Evolutionary conservation across 2,888 invertebrate species (phyloP), one percentile per base, ranked within the genome.

Genomic region (Piscicola geometra): DNA sequence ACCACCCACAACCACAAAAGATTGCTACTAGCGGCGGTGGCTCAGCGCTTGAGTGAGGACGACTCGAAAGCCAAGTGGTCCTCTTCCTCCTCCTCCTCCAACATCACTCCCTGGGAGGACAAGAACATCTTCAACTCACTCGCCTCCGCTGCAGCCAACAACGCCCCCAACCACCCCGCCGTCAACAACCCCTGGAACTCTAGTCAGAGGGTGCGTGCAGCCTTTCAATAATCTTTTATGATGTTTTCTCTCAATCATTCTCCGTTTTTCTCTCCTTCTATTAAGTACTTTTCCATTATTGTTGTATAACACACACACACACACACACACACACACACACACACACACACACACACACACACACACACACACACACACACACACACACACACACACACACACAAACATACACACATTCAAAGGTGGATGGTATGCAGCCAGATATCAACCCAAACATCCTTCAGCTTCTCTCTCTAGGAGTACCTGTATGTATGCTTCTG

Each of bases 151-250:
- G 12, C 21, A 15, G 21, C n/a, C 60, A 28, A 33, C 18, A 64
- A 60, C 41, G n/a, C 64, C 32, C 15, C 70, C n/a, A n/a, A 21
- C 21, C 70, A 70, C 18, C 28, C 41, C 36, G n/a, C n/a, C n/a
- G n/a, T n/a, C n/a, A 50, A 32, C 50, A 52, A 28, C 41, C 71
- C 56, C 1, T 73, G 73, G 73, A 73, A 64, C 41, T 73, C 73
- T 60, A 35, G 64, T 60, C 73, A 73, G 64, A 73, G 73, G 60
- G 73, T 73, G n/a, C 32, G 73, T 73, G 56, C n/a, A n/a, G n/a
- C n/a, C n/a, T n/a, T n/a, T n/a, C n/a, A n/a, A n/a, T n/a, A n/a
- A n/a, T n/a, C n/a, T n/a, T n/a, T n/a, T n/a, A n/a, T n/a, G n/a
- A n/a, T n/a, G n/a, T n/a, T n/a, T 15, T 30, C n/a, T 15, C 5